A percentile compares a stretch with the other conserved stretches of the same genome.
Evolutionary conservation across 2,113 vertebrate species (phyloP).

Genomic region (Zosterops hypoxanthus): DNA sequence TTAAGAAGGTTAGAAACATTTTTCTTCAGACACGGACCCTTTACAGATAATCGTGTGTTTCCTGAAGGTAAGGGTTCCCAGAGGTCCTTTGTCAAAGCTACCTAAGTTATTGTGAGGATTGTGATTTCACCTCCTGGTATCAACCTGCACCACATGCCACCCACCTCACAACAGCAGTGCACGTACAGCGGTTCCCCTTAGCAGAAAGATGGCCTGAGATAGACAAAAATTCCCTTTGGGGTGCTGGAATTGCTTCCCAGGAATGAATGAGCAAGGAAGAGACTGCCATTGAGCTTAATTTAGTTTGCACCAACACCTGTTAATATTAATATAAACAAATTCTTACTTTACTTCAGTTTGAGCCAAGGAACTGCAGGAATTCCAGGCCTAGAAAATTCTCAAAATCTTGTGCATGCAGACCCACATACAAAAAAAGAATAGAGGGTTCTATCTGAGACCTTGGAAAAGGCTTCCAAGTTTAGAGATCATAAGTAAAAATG

Average conservation of each 20-base stretch:
- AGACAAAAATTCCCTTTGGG: not conserved
- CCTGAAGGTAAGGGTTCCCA: not conserved
- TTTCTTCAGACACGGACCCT: not conserved
- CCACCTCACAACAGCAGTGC: not conserved
- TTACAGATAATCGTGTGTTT: not conserved
- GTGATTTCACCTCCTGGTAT: not conserved
- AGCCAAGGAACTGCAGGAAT: not conserved
- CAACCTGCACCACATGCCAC: not conserved
- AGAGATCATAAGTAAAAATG: not conserved
- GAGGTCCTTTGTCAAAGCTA: not conserved
- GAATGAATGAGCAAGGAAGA: not conserved
- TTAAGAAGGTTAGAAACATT: not conserved
- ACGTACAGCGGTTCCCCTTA: rapidly evolving
- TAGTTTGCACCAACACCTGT: not conserved
- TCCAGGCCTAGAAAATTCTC: not conserved
- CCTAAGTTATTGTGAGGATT: not conserved
- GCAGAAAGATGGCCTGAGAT: not conserved
- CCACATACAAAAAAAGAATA: not conserved
- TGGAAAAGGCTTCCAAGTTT: not conserved
- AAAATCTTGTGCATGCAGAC: not conserved
- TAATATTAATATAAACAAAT: not conserved
- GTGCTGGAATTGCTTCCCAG: not conserved
- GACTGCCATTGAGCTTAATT: not conserved
- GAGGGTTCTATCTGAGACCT: not conserved
- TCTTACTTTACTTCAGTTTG: not conserved